These are phyloP conservation scores for Globia sparganii DNA, from an alignment of 2,888 invertebrate genomes.

Conservation along the genomic window DNA sequence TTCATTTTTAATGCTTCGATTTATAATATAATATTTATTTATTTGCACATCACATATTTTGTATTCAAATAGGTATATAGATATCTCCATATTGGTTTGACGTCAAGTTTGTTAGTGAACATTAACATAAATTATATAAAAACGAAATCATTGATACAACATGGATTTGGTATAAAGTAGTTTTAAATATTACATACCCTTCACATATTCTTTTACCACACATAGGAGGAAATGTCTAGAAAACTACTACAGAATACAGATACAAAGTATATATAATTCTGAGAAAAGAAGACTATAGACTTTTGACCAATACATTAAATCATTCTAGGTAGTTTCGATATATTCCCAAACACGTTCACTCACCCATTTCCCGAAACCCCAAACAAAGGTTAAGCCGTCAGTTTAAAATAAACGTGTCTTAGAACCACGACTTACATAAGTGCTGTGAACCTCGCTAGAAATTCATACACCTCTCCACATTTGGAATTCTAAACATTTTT, in stretches of 20 bases:
- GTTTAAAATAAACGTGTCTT: constrained; percentile 42
- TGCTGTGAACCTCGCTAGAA: constrained; percentile 40
- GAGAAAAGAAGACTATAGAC: background rate
- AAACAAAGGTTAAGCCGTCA: constrained; percentile 28
- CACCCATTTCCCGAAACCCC: constrained; percentile 19
- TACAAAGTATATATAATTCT: background rate
- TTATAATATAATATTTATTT: background rate
- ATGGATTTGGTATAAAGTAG: background rate
- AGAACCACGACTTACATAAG: constrained; percentile 40
- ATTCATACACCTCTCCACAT: constrained; percentile 43
- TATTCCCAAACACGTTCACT: constrained; percentile 6
- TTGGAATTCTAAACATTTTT: constrained; percentile 53
- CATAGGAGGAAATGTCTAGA: background rate
- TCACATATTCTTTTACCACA: background rate
- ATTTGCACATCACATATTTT: background rate
- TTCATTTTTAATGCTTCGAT: background rate
- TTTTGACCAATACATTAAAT: background rate
- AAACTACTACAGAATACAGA: background rate
- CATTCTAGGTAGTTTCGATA: background rate
- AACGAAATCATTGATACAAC: background rate
- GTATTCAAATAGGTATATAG: background rate
- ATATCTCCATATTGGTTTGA: background rate
- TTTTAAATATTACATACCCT: background rate
- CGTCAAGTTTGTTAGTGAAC: background rate
- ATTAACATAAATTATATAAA: background rate